Evolutionary conservation across 2,113 vertebrate genomes (phyloP), one percentile per base, ranked within the genome.

Genomic region (Cyanistes caeruleus): DNA sequence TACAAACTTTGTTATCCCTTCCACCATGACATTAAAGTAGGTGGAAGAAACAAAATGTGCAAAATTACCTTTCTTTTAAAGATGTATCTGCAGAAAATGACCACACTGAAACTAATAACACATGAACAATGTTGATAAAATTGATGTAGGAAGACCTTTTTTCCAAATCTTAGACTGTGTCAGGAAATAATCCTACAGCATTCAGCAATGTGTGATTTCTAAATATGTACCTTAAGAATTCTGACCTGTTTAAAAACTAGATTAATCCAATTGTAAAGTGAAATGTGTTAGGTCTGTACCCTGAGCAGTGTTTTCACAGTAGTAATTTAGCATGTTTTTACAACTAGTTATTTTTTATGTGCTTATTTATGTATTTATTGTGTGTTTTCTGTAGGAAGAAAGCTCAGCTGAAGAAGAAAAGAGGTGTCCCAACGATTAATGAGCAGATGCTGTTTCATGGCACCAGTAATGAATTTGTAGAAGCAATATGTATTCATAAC

Each of bases 361-460:
- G 22, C 22, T 80, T 91, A 46, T 62, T 78, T 53, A n/a, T 62
- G n/a, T 53, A n/a, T 91, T 30, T 94, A 27, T 93, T 95, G 10
- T 94, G 59, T 94, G 60, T 75, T 95, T 93, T 96, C 46, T 85
- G 79, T 88, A 99, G 99, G 98, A 99, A 99, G 89, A 99, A 99
- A 97, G 98, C 98, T 83, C 99, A 99, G 39, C 96, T 99, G 51
- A 99, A 99, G 95, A 99, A 99, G 96, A 99, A 99, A 62, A 99
- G 99, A 95, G 98, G 98, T 24, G 80, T 97, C 23, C 84, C 97
- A 85, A 97, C 98, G 44, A 98, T 99, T 89, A 99, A 99, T 62
- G 99, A 99, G 80, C 98, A 99, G 81, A 99, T 99, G 99, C 96
- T 99, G 13, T 99, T 99, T 97, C 99, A 99, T 9, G 99, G 99